These are phyloP conservation scores for Nomada hirtipes DNA, from an alignment of 2,888 invertebrate species.

Conservation along the genomic window DNA sequence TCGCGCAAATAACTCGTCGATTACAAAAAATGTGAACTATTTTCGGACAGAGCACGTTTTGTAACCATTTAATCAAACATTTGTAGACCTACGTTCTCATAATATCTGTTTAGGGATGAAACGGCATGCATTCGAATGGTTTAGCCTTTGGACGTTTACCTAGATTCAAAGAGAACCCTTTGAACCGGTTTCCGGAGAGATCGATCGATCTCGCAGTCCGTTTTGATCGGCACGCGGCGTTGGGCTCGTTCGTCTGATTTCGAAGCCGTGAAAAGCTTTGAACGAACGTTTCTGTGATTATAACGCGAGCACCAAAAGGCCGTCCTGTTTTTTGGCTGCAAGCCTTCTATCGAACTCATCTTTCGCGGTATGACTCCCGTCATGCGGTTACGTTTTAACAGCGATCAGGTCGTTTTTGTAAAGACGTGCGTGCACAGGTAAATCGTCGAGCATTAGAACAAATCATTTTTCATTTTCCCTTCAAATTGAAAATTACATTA, in stretches of 20 bases:
- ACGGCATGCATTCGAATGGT: background rate
- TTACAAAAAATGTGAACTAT: too few species aligned
- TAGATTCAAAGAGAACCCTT: background rate
- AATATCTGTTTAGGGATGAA: background rate
- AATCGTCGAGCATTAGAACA: background rate
- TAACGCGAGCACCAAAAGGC: slow-evolving; percentile 13
- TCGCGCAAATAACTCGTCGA: too few species aligned
- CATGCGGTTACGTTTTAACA: slow-evolving; percentile 8
- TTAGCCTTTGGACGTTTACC: background rate
- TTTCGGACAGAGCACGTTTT: too few species aligned
- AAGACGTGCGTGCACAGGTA: background rate
- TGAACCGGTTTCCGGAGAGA: slow-evolving; percentile 7
- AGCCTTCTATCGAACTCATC: background rate
- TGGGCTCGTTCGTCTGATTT: slow-evolving; percentile 14
- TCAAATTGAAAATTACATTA: too few species aligned
- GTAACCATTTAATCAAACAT: too few species aligned
- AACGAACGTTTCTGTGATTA: slow-evolving; percentile 27
- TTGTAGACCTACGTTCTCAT: too few species aligned
- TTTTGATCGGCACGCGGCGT: slow-evolving; percentile 32
- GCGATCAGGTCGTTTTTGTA: background rate
- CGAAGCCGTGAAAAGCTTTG: slow-evolving; percentile 36
- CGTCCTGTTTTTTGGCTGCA: background rate
- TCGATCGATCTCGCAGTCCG: slow-evolving; percentile 33
- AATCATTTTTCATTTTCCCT: background rate
- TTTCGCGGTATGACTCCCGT: background rate